Conservation (phyloP, 2,113 vertebrate species). For the Tetrao urogallus region DNA sequence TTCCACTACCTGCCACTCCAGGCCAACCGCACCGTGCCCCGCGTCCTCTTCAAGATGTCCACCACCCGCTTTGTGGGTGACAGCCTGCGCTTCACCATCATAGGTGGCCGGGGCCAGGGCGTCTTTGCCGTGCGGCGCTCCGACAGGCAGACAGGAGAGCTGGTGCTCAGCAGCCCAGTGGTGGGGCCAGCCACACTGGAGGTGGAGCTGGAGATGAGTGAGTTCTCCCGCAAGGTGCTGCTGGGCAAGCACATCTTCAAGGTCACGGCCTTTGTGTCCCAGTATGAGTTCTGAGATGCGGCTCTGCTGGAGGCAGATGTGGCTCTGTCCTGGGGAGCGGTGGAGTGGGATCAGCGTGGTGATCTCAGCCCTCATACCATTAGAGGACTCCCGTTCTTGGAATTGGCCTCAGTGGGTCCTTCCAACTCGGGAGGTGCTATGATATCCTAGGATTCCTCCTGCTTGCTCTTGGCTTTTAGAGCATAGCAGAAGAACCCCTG, state of each 20-base stretch:
- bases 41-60: slow-evolving; percentile 84
- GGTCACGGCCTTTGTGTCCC: slow-evolving; percentile 85
- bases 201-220: slow-evolving; percentile 89
- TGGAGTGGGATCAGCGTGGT: background rate
- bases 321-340: background rate
- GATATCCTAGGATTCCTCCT: background rate
- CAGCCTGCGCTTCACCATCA: slow-evolving; percentile 82
- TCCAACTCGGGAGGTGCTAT: background rate
- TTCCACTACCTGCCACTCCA: slow-evolving; percentile 86
- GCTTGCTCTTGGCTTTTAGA: background rate
- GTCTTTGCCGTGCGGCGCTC: slow-evolving; percentile 81
- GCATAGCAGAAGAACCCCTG: background rate
- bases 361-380: background rate
- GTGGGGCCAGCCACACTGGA: slow-evolving; percentile 81
- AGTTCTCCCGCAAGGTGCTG: slow-evolving; percentile 80
- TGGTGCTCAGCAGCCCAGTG: slow-evolving; percentile 83
- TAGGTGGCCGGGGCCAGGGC: slow-evolving; percentile 48
- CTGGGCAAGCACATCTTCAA: slow-evolving; percentile 88
- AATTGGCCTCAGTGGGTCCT: background rate
- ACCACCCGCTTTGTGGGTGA: slow-evolving; percentile 78
- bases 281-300: slow-evolving; percentile 75
- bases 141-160: slow-evolving; percentile 81
- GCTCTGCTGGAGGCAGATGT: background rate
- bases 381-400: background rate
- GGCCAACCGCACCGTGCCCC: slow-evolving; percentile 82